Evolutionary conservation across 2,888 invertebrate species (phyloP).

Genomic region (Heteromyza rotundicornis): DNA sequence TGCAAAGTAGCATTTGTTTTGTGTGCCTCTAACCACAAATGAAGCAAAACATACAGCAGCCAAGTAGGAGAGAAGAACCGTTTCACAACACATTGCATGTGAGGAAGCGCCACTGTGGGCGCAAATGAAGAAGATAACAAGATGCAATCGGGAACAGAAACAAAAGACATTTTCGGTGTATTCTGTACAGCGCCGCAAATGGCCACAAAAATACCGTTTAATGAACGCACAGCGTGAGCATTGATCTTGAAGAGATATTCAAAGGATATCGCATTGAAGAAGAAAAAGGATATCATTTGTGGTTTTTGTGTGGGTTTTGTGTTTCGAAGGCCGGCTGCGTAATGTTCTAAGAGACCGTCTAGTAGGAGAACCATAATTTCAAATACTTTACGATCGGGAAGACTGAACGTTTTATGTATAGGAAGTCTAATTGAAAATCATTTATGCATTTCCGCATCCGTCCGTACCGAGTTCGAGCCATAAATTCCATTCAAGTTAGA

Average conservation of each 20-base stretch:
- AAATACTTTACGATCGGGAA: conserved; percentile 36
- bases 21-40: conserved; percentile 44
- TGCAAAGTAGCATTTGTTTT: not conserved
- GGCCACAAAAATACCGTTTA: conserved; percentile 57
- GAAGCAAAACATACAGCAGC: conserved; percentile 38
- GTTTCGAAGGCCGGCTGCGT: conserved; percentile 21
- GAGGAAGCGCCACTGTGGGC: conserved; percentile 16
- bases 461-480: too few species aligned
- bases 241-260: conserved; percentile 39
- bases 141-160: conserved; percentile 48
- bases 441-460: too few species aligned
- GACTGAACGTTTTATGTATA: too few species aligned
- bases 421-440: too few species aligned
- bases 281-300: conserved; percentile 48
- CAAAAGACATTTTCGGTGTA: conserved; percentile 35
- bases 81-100: not conserved
- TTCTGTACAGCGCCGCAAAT: conserved; percentile 30
- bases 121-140: conserved; percentile 45
- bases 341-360: conserved; percentile 24
- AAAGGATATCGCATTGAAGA: conserved; percentile 8
- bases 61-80: not conserved
- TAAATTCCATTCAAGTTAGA: too few species aligned
- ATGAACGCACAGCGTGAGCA: conserved; percentile 57
- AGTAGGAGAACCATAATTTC: conserved; percentile 40
- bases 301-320: conserved; percentile 31